Conservation (phyloP, 2,888 invertebrate genomes). For the Drepana falcataria region DNA sequence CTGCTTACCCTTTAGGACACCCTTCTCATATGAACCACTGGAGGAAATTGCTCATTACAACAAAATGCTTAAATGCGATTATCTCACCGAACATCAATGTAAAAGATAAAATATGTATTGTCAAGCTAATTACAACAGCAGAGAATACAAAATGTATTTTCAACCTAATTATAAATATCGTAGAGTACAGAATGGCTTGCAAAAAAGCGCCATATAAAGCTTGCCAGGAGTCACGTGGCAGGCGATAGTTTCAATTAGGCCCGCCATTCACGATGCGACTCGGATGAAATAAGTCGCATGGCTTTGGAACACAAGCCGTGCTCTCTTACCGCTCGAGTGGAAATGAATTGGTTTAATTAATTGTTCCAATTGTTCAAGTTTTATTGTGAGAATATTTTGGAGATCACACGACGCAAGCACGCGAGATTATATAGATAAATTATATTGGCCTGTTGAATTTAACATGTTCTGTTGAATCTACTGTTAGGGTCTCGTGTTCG, state of each 20-base stretch:
- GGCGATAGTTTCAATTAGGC: conserved; percentile 62
- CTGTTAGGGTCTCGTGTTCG: no score
- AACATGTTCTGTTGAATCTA: background rate
- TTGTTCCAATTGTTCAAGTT: conserved; percentile 41
- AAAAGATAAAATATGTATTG: no score
- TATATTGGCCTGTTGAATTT: background rate
- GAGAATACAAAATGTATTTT: conserved; percentile 4
- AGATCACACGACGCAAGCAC: background rate
- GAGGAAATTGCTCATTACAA: no score
- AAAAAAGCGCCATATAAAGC: background rate
- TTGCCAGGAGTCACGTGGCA: conserved; percentile 35
- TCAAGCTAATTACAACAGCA: background rate
- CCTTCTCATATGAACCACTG: no score
- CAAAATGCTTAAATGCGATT: no score
- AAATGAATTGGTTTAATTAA: conserved; percentile 60
- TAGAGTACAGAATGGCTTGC: conserved; percentile 18
- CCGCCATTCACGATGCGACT: conserved; percentile 49
- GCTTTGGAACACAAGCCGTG: conserved; percentile 27
- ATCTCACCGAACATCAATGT: no score
- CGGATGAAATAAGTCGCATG: conserved; percentile 34
- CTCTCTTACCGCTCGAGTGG: conserved; percentile 44
- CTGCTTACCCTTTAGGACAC: no score
- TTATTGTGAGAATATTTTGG: conserved; percentile 24
- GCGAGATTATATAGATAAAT: background rate
- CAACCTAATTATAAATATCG: conserved; percentile 14